Evolutionary conservation across 2,888 invertebrate genomes (phyloP).

Genomic region (Hypselothyrea guttata): DNA sequence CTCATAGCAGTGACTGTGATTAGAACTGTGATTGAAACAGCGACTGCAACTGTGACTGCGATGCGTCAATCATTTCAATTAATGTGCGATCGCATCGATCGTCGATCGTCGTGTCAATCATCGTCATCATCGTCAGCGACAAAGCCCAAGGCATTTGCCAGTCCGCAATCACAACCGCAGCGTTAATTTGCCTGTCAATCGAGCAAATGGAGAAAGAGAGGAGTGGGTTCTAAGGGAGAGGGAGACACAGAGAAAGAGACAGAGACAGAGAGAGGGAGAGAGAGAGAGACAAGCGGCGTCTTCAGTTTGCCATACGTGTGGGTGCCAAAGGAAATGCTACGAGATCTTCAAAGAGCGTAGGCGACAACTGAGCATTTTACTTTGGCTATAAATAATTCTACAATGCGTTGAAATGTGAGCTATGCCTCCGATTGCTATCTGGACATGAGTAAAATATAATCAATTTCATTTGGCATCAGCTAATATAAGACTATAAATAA

Average conservation of each 20-base stretch:
- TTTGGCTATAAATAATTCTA: not conserved
- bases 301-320: not conserved
- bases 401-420: not conserved
- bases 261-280: not conserved
- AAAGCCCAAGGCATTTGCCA: conserved; percentile 30
- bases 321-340: conserved; percentile 5
- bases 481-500: too few species aligned
- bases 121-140: conserved; percentile 68
- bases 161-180: conserved; percentile 49
- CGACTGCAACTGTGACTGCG: conserved; percentile 28
- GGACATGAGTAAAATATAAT: too few species aligned
- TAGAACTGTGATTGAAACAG: conserved; percentile 19
- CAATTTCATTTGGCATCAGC: too few species aligned
- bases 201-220: not conserved
- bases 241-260: too few species aligned
- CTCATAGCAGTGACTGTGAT: conserved; percentile 31
- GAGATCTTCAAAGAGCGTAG: conserved; percentile 16
- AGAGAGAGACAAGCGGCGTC: not conserved
- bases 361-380: conserved; percentile 1
- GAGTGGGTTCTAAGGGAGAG: not conserved
- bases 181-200: conserved; percentile 68
- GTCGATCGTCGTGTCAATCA: conserved; percentile 75
- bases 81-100: conserved; percentile 75
- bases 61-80: conserved; percentile 73
- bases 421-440: too few species aligned